phyloP scores from a whole-genome alignment of 2,888 invertebrate genomes.

The Ormyrus pomaceus region DNA sequence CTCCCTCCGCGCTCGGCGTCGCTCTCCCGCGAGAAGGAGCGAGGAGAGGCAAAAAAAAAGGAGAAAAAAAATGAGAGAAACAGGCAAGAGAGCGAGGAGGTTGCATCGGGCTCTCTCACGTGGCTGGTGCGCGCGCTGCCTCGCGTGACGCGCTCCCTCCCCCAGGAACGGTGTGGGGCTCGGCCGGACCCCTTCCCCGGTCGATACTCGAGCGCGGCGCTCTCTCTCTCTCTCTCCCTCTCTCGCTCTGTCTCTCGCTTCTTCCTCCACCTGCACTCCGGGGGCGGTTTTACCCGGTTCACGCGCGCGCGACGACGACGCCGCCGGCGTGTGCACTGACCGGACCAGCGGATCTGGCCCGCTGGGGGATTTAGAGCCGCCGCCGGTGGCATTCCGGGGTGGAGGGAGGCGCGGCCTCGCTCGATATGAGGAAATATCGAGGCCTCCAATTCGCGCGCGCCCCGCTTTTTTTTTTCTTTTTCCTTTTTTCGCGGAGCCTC shows the following conservation, averaged over 20 bases:
- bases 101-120: conserved; percentile 40
- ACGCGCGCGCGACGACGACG: background rate
- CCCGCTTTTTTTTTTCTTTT: background rate
- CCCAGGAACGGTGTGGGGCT: conserved; percentile 8
- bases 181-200: conserved; percentile 30
- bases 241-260: background rate
- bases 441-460: conserved; percentile 22
- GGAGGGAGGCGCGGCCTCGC: too few species aligned
- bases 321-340: conserved; percentile 32
- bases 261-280: too few species aligned
- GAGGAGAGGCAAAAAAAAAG: background rate
- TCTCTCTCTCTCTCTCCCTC: background rate
- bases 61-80: conserved; percentile 1
- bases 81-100: background rate
- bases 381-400: conserved; percentile 5
- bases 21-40: background rate
- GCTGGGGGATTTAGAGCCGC: conserved; percentile 29
- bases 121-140: conserved; percentile 41
- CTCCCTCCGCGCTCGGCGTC: background rate
- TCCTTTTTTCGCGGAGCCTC: too few species aligned
- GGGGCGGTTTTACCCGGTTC: background rate
- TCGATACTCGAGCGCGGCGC: conserved; percentile 39
- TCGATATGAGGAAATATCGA: conserved; percentile 39
- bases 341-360: conserved; percentile 18
- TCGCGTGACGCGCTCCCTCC: conserved; percentile 25